Evolutionary conservation across 2,888 invertebrate species (phyloP).

Genomic region (Coecobrya sp.): DNA sequence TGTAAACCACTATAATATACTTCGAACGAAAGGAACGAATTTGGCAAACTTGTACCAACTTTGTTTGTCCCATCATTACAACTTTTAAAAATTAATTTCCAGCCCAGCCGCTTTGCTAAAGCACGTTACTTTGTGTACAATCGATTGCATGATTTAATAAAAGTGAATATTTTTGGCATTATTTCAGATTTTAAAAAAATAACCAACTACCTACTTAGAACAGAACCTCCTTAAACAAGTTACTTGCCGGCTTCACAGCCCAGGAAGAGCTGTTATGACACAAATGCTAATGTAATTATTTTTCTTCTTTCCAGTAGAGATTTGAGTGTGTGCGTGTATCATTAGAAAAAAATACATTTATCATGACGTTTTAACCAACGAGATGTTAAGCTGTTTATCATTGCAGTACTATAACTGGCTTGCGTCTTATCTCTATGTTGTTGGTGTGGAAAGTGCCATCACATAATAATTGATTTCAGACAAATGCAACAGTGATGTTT

Average conservation of each 20-base stretch:
- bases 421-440: background rate
- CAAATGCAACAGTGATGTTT: constrained; percentile 39
- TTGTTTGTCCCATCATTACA: no score
- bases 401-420: background rate
- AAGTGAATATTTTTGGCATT: background rate
- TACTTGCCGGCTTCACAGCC: background rate
- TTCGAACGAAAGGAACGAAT: no score
- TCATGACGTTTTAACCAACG: constrained; percentile 53
- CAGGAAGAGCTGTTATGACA: no score
- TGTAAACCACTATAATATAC: no score
- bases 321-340: background rate
- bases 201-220: no score
- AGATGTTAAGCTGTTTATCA: constrained; percentile 64
- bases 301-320: background rate
- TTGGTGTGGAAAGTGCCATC: background rate
- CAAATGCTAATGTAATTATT: background rate
- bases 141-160: no score
- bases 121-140: no score
- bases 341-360: constrained; percentile 50
- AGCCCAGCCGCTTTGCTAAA: no score
- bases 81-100: no score
- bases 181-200: no score
- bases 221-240: background rate
- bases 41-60: no score
- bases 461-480: constrained; percentile 54